Base-by-base conservation (phyloP, 1,140 invertebrate species). In the Drepana arcuata region DNA sequence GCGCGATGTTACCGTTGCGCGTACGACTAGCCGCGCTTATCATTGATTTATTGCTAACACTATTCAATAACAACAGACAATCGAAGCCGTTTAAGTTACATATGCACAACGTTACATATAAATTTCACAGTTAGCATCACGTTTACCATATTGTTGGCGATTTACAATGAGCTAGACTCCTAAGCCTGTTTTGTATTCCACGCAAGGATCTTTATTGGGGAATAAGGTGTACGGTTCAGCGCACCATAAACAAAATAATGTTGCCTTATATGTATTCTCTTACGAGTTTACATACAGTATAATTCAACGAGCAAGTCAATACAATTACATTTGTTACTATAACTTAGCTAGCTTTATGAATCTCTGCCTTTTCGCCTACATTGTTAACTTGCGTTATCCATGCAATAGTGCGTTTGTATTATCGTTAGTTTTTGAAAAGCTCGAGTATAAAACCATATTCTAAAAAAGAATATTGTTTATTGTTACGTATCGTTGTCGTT, bases 1-100 rank as follows among this genome's bases (percentile, higher is more conserved):
- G 52, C 61, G 50, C 70, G 64, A 62, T 72, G 73, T 73, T 61
- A 69, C 63, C 41, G 58, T 62, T 62, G 61, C 55, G 43, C n/a
- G n/a, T n/a, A 54, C 70, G 46, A 64, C 59, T 54, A 58, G 58
- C 51, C 39, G 58, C 54, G 77, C 79, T 79, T 77, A 72, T 55
- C 58, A 48, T 74, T 75, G 74, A 81, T 81, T 81, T 81, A 81
- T 81, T 47, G 55, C 65, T 43, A 40, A 48, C 70, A 73, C 77
- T 82, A 79, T 78, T 70, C 71, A 79, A 75, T 73, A 61, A 78
- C 71, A 77, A 66, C 60, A 71, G 60, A 75, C 73, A 77, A 79
- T 81, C 72, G 72, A 64, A 69, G 74, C 75, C 77, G 68, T 79
- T 77, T 73, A 72, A 62, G 68, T n/a, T n/a, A n/a, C n/a, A n/a